A percentile compares a stretch with the other conserved stretches of the same genome.
Evolutionary conservation across 2,797 vertebrate species (phyloP).

Genomic region (Sebastes matsubarae): DNA sequence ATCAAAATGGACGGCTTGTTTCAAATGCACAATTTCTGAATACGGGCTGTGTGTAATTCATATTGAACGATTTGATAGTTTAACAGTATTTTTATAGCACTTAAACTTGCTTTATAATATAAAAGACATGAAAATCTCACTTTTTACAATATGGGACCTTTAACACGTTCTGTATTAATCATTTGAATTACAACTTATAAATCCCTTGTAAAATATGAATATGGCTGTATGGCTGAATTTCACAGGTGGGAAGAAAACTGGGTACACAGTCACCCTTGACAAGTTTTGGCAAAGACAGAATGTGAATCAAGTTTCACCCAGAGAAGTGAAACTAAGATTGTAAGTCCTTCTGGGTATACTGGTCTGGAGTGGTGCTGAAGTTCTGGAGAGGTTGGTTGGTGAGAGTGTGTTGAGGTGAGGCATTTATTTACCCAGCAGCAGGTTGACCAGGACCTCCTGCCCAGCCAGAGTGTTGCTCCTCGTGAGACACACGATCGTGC

Average conservation of each 20-base stretch:
- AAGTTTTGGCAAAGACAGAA: background rate
- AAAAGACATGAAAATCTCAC: too few species aligned
- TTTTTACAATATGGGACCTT: too few species aligned
- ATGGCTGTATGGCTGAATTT: too few species aligned
- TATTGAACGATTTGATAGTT: too few species aligned
- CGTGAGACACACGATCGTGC: slow-evolving; percentile 92
- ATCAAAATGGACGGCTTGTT: too few species aligned
- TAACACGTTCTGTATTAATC: background rate
- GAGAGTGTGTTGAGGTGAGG: slow-evolving; percentile 26
- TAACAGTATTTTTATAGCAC: too few species aligned
- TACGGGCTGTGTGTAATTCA: too few species aligned
- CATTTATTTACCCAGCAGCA: slow-evolving; percentile 91
- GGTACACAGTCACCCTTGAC: too few species aligned
- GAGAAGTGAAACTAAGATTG: background rate
- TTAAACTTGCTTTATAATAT: too few species aligned
- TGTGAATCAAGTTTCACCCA: background rate
- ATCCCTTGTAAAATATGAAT: background rate
- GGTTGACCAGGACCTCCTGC: slow-evolving; percentile 96
- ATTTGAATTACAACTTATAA: background rate
- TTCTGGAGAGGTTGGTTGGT: background rate
- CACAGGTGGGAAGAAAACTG: too few species aligned
- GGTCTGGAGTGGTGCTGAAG: background rate
- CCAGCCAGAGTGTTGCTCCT: slow-evolving; percentile 94
- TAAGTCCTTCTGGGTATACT: background rate
- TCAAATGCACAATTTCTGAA: too few species aligned